These are phyloP conservation scores for Dascyllus trimaculatus DNA, from an alignment of 2,113 vertebrate genomes.

Conservation along the genomic window DNA sequence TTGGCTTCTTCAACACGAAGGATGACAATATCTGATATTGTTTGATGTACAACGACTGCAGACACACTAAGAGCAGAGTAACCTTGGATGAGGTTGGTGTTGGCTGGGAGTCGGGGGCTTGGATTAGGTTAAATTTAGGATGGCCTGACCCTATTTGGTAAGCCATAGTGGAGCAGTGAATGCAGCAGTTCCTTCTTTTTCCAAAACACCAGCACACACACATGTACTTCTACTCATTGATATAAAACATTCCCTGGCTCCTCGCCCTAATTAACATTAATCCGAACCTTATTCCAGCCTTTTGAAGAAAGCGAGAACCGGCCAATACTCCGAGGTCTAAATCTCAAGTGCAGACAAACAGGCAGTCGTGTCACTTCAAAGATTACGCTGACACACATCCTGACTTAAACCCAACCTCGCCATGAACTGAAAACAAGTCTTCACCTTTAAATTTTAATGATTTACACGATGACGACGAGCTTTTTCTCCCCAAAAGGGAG, in stretches of 20 bases:
- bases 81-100: constrained; percentile 63
- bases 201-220: constrained; percentile 27
- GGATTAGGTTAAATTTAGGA: constrained; percentile 74
- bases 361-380: neutral
- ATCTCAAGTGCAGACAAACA: neutral
- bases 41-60: constrained; percentile 12
- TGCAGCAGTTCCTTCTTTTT: constrained; percentile 34
- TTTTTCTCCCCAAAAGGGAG: neutral
- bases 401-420: neutral
- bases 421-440: neutral
- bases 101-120: constrained; percentile 66
- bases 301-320: too few species aligned
- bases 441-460: neutral
- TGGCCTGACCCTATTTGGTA: constrained; percentile 53
- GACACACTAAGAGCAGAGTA: constrained; percentile 14
- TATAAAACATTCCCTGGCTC: neutral
- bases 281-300: neutral
- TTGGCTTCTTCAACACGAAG: neutral
- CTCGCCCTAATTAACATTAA: neutral
- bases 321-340: too few species aligned
- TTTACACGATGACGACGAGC: neutral
- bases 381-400: neutral
- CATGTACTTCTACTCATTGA: neutral
- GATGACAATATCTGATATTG: neutral
- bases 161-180: constrained; percentile 43